Conservation (phyloP, 1,140 invertebrate species). For the Ctenoplectra terminalis region DNA sequence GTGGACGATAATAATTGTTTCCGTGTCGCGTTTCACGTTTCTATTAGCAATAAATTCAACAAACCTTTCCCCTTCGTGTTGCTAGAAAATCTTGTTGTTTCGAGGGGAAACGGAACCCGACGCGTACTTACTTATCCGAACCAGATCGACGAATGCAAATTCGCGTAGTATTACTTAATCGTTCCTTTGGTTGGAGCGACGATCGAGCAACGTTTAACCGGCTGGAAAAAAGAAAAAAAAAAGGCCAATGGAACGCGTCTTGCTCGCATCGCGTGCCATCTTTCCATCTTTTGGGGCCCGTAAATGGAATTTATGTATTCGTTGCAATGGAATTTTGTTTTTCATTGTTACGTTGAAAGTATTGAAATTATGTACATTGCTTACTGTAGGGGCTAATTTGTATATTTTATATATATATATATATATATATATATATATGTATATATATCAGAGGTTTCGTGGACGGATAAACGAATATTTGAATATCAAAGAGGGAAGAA, state of each 20-base stretch:
- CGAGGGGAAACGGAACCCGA: not conserved
- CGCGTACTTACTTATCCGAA: not conserved
- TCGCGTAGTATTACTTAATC: constrained; percentile 1
- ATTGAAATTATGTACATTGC: not conserved
- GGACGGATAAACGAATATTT: not conserved
- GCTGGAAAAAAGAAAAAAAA: not conserved
- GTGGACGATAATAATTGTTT: constrained; percentile 1
- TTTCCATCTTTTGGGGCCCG: constrained; percentile 13
- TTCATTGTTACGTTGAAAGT: not conserved
- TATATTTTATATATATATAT: not conserved
- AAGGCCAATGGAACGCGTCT: not conserved
- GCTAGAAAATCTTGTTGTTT: not conserved
- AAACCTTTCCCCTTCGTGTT: not conserved
- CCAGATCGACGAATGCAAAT: constrained; percentile 16
- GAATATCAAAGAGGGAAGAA: not conserved
- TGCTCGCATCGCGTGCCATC: not conserved
- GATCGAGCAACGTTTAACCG: not conserved
- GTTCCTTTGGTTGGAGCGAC: not conserved
- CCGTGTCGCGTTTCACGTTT: not conserved
- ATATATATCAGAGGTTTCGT: no score
- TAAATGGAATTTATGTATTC: constrained; percentile 50
- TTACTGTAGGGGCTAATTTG: not conserved
- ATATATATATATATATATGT: no score
- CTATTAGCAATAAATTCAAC: constrained; percentile 9
- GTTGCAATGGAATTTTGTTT: not conserved